Evolutionary conservation across 2,113 vertebrate species (phyloP).

Genomic region (Choloepus hoffmanni): DNA sequence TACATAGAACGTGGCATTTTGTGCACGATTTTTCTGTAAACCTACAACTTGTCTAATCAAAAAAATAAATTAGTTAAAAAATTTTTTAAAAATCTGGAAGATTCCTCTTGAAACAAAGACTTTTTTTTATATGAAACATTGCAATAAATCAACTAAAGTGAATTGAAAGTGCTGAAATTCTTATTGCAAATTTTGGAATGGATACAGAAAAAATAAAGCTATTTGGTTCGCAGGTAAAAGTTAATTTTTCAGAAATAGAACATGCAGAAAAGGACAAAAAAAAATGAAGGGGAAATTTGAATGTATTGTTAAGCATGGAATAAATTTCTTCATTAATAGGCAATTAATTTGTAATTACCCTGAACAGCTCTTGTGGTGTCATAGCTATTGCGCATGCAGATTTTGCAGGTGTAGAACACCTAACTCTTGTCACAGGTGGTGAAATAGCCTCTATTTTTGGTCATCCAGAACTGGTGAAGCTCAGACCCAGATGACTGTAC

Average conservation of each 20-base stretch:
- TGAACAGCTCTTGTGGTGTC: constrained; percentile 94
- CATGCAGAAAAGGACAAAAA: constrained; percentile 93
- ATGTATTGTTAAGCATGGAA: constrained; percentile 94
- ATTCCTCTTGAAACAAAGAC: constrained; percentile 96
- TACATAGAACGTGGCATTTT: too few species aligned
- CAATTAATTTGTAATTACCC: constrained; percentile 97
- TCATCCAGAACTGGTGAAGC: constrained; percentile 94
- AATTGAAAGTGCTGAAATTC: constrained; percentile 95
- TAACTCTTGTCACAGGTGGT: constrained; percentile 96
- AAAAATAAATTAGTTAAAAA: too few species aligned
- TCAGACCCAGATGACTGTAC: constrained; percentile 80
- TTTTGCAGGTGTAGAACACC: constrained; percentile 93
- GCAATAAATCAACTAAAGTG: constrained; percentile 96
- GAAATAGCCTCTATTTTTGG: constrained; percentile 97
- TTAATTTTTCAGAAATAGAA: constrained; percentile 96
- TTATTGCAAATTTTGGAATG: constrained; percentile 97
- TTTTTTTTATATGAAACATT: constrained; percentile 91
- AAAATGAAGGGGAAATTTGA: constrained; percentile 98
- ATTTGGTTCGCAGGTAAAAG: constrained; percentile 95
- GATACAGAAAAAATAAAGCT: constrained; percentile 98
- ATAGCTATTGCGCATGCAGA: constrained; percentile 96
- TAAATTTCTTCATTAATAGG: constrained; percentile 98
- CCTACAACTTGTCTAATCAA: too few species aligned
- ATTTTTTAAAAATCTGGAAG: constrained; percentile 87
- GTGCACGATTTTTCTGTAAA: too few species aligned